Percentiles rank a stretch among this genome's conserved stretches.
Conservation (phyloP, 2,888 invertebrate species). For the Ochlodes sylvanus region DNA sequence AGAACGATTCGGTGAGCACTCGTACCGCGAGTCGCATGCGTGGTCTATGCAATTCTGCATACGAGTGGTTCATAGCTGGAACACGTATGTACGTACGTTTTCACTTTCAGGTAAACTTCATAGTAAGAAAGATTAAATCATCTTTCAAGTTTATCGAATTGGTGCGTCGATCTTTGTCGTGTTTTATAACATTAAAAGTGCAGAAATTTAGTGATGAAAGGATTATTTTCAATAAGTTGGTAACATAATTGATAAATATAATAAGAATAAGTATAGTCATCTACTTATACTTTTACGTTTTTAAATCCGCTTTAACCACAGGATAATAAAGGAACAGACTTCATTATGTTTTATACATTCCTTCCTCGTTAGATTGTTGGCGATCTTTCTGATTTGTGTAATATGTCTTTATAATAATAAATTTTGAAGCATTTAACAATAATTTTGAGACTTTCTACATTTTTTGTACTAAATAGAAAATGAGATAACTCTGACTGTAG, state of each 20-base stretch:
- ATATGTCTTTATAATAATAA: too few species aligned
- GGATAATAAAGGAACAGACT: too few species aligned
- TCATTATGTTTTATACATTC: too few species aligned
- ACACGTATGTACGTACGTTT: constrained; percentile 67
- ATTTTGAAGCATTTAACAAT: too few species aligned
- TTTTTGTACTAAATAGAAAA: too few species aligned
- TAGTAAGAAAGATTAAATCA: constrained; percentile 38
- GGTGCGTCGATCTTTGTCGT: background rate
- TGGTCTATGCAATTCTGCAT: constrained; percentile 54
- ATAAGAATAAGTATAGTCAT: too few species aligned
- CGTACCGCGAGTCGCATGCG: constrained; percentile 54
- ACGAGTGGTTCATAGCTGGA: constrained; percentile 34
- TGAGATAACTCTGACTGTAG: background rate
- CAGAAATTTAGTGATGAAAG: background rate
- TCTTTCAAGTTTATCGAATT: background rate
- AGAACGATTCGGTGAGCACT: constrained; percentile 39
- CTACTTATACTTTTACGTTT: too few species aligned
- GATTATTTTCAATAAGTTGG: background rate
- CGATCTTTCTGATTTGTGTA: too few species aligned
- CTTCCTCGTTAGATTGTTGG: too few species aligned
- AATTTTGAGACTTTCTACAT: too few species aligned
- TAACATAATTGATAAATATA: too few species aligned
- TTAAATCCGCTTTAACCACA: too few species aligned
- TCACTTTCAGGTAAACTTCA: constrained; percentile 72
- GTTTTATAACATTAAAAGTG: background rate